These are phyloP conservation scores for Bombus ignitus DNA, from an alignment of 1,140 invertebrate species.

Conservation along the genomic window DNA sequence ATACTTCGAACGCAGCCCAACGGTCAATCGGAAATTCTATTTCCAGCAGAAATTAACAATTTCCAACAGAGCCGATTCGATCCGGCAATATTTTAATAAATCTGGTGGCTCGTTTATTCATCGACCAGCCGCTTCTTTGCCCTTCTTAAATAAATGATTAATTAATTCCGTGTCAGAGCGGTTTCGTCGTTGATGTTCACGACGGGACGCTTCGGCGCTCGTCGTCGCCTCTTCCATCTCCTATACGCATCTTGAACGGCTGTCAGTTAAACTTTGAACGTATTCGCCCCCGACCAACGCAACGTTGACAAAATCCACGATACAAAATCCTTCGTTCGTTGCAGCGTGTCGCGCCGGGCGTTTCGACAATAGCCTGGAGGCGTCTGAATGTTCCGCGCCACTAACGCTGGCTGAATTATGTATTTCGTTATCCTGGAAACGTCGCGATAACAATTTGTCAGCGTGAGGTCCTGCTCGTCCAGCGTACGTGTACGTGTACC, in stretches of 20 bases:
- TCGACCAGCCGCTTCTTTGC: no score
- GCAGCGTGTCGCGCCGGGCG: neutral
- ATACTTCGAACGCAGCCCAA: neutral
- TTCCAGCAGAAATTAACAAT: neutral
- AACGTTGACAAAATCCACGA: neutral
- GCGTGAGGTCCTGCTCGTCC: slow-evolving; percentile 22
- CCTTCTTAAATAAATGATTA: no score
- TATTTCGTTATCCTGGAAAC: slow-evolving; percentile 55
- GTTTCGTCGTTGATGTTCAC: no score
- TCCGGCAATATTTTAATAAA: no score
- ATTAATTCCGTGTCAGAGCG: no score
- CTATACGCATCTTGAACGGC: no score
- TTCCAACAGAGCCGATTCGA: neutral
- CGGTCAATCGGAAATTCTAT: neutral
- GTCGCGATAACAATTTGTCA: slow-evolving; percentile 65
- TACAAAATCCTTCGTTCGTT: slow-evolving; percentile 19
- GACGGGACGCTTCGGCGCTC: no score
- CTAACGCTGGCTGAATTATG: slow-evolving; percentile 53
- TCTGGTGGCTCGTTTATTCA: neutral
- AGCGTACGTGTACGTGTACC: neutral
- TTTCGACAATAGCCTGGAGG: slow-evolving; percentile 8
- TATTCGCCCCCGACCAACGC: neutral
- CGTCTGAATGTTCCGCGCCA: slow-evolving; percentile 3
- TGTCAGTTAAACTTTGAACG: slow-evolving; percentile 2
- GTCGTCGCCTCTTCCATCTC: no score